Evolutionary conservation across 2,797 vertebrate genomes (phyloP).

Genomic region (Epinephelus coioides): DNA sequence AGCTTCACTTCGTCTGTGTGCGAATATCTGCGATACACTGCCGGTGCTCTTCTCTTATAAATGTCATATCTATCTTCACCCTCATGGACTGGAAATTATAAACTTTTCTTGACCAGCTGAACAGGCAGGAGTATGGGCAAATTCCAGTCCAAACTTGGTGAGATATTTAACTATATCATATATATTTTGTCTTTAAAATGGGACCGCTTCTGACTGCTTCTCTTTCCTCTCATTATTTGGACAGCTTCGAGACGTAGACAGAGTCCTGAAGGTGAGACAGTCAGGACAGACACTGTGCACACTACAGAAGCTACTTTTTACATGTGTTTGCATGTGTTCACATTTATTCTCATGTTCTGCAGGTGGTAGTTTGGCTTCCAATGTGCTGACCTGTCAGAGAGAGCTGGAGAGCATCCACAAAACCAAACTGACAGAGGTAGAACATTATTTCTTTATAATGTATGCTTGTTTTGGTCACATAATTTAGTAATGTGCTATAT

Average conservation of each 20-base stretch:
- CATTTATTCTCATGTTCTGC: conserved; percentile 21
- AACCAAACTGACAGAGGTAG: conserved; percentile 66
- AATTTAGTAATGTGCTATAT: not conserved
- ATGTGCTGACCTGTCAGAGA: conserved; percentile 55
- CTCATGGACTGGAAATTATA: conserved; percentile 16
- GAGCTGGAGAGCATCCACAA: conserved; percentile 55
- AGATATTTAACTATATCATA: conserved; percentile 2
- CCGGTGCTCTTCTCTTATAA: not conserved
- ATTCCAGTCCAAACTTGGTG: conserved; percentile 76
- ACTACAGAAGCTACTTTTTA: fast-evolving
- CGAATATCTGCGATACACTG: not conserved
- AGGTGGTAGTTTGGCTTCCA: conserved; percentile 73
- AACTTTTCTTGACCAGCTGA: conserved; percentile 16
- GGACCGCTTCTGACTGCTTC: not conserved
- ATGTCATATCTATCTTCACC: not conserved
- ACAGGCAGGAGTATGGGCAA: conserved; percentile 66
- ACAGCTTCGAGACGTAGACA: conserved; percentile 71
- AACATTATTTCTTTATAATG: not conserved
- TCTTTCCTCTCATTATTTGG: conserved; percentile 9
- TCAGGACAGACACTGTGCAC: not conserved
- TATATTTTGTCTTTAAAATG: too few species aligned
- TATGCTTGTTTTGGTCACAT: not conserved
- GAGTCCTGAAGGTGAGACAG: conserved; percentile 71
- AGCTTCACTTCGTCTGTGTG: not conserved
- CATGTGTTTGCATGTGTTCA: not conserved